Evolutionary conservation across 1,140 invertebrate species (phyloP).

Genomic region (Olivierus martensii): DNA sequence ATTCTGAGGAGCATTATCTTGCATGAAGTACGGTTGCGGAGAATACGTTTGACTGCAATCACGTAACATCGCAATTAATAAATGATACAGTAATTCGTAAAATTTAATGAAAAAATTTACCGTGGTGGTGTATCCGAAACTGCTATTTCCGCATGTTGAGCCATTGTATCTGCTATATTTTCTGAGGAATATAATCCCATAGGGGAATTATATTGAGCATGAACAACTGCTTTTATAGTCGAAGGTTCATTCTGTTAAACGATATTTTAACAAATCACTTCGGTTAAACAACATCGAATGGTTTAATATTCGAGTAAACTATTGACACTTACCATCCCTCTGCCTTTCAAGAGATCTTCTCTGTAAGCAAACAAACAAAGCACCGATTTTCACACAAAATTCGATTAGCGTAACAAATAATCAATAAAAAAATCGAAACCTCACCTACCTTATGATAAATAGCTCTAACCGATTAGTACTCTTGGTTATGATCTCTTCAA

Average conservation of each 20-base stretch:
- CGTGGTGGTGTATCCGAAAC: no score
- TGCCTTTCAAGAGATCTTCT: not conserved
- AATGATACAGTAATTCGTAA: no score
- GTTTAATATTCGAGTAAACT: no score
- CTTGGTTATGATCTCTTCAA: slow-evolving; percentile 30
- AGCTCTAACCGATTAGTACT: slow-evolving; percentile 31
- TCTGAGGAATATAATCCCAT: slow-evolving; percentile 89
- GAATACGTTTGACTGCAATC: no score
- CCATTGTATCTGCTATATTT: slow-evolving; percentile 83
- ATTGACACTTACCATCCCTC: not conserved
- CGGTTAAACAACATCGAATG: no score
- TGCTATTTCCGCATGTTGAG: slow-evolving; percentile 71
- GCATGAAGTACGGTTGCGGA: no score
- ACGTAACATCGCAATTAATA: no score
- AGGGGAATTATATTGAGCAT: slow-evolving; percentile 92
- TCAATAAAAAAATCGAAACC: no score
- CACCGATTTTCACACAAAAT: not conserved
- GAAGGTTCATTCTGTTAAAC: slow-evolving; percentile 1
- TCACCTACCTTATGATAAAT: slow-evolving; percentile 17
- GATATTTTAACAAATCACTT: not conserved
- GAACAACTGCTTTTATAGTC: slow-evolving; percentile 43
- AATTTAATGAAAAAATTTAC: no score
- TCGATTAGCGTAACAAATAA: no score
- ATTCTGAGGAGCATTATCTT: no score
- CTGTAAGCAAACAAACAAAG: not conserved